These are phyloP conservation scores for Serranus cabrilla DNA, from an alignment of 2,797 vertebrate species.

Conservation along the genomic window DNA sequence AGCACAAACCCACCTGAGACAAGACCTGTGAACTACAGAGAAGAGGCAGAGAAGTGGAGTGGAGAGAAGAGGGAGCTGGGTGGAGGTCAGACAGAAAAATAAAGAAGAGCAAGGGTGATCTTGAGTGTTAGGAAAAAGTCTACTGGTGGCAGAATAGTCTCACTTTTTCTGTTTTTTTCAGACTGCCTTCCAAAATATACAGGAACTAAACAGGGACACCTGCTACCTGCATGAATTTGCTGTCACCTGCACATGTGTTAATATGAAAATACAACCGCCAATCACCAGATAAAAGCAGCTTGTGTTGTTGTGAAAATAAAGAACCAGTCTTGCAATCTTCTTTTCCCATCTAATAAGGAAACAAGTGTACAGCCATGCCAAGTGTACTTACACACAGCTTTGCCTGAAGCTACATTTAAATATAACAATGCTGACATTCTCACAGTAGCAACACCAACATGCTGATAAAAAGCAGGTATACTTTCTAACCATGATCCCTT, in stretches of 20 bases:
- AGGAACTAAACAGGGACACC: neutral
- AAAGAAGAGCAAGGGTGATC: neutral
- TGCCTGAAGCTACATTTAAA: neutral
- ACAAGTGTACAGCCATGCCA: neutral
- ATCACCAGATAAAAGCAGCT: neutral
- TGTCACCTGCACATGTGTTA: neutral
- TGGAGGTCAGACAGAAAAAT: neutral
- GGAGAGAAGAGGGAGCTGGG: neutral
- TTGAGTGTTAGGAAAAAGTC: neutral
- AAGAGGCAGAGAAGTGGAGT: neutral
- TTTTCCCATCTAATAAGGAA: neutral
- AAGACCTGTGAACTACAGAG: constrained; percentile 8
- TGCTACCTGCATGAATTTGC: constrained; percentile 3
- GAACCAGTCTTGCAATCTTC: neutral
- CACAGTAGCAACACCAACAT: no score
- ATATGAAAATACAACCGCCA: neutral
- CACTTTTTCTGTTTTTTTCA: neutral
- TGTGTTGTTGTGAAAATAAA: constrained; percentile 11
- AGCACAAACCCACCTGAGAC: constrained; percentile 47
- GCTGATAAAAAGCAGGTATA: no score
- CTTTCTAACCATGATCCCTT: no score
- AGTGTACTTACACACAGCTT: neutral
- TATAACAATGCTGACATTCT: neutral
- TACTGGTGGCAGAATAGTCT: neutral
- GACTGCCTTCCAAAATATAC: neutral